Evolutionary conservation across 2,113 vertebrate species (phyloP), one percentile per base, ranked within the genome.

Genomic region (Pipa parva): DNA sequence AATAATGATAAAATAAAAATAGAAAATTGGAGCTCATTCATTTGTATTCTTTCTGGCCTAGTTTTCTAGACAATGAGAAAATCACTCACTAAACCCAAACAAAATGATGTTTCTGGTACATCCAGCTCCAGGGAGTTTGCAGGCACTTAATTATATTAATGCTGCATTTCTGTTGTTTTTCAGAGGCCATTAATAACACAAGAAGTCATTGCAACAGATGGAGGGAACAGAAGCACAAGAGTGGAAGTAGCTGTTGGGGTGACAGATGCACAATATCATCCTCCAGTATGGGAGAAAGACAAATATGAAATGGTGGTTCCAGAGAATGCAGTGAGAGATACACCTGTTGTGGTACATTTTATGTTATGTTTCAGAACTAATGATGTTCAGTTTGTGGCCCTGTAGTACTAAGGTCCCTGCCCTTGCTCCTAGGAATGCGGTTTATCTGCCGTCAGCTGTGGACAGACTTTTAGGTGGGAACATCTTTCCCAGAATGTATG

Each of bases 241-340:
- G 89, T 90, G 71, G 87, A 95, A 74, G 81, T 93, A 71, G 68
- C 65, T 0, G 90, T 93, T 48, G 89, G 86, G 72, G 80, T 92
- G 78, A 93, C 87, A 46, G 92, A 88, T 29, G 89, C 88, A 67
- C 88, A 91, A 77, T 94, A 92, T 71, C 92, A 93, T 73, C 91
- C 90, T 20, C 92, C 92, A 1, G 89, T 87, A 65, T 95, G 93
- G 93, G 92, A 89, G 46, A 87, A 79, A 69, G 88, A 90, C 50
- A 85, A 72, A 75, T 89, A 94, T 67, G 84, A 84, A 25, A 83
- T 92, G 52, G 79, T 91, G 74, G 86, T 94, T 71, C 88, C 87
- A 2, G 91, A 91, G 71, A 93, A 92, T 60, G 86, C 83, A 0
- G 80, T 88, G 58, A 79, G 83, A 58, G 90, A 93, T 84, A 78